Evolutionary conservation across 2,888 invertebrate species (phyloP).

Genomic region (Iphiclides podalirius): DNA sequence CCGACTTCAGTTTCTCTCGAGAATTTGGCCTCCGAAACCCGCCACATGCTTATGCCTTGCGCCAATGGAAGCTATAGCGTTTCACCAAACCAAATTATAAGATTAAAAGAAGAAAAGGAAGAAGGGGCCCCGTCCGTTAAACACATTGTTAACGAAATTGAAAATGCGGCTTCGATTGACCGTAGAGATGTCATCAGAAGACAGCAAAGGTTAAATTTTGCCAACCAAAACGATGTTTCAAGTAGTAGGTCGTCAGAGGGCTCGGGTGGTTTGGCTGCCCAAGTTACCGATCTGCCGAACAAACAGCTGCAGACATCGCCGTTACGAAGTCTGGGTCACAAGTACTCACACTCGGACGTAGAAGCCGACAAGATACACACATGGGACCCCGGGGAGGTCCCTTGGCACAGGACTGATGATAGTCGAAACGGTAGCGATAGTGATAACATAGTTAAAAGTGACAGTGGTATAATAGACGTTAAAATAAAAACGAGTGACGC

Average conservation of each 20-base stretch:
- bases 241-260: constrained; percentile 37
- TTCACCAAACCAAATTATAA: constrained; percentile 93
- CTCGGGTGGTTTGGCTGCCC: constrained; percentile 30
- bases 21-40: constrained; percentile 83
- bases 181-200: constrained; percentile 48
- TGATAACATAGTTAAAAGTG: constrained; percentile 74
- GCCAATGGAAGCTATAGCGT: constrained; percentile 94
- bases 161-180: constrained; percentile 70
- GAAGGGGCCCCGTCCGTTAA: constrained; percentile 83
- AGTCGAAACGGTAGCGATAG: constrained; percentile 50
- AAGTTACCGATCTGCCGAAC: constrained; percentile 32
- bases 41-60: constrained; percentile 91
- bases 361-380: constrained; percentile 79
- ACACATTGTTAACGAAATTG: constrained; percentile 86
- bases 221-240: constrained; percentile 38
- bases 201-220: constrained; percentile 51
- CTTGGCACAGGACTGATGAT: constrained; percentile 46
- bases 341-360: constrained; percentile 44
- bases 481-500: constrained; percentile 80
- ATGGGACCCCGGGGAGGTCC: constrained; percentile 84
- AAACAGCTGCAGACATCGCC: constrained; percentile 47
- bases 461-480: constrained; percentile 70
- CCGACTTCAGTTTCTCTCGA: constrained; percentile 85
- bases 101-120: constrained; percentile 83
- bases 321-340: constrained; percentile 48